Percentiles rank a stretch among this genome's conserved stretches.
Evolutionary conservation across 2,888 invertebrate species (phyloP).

Genomic region (Lymantria dispar): DNA sequence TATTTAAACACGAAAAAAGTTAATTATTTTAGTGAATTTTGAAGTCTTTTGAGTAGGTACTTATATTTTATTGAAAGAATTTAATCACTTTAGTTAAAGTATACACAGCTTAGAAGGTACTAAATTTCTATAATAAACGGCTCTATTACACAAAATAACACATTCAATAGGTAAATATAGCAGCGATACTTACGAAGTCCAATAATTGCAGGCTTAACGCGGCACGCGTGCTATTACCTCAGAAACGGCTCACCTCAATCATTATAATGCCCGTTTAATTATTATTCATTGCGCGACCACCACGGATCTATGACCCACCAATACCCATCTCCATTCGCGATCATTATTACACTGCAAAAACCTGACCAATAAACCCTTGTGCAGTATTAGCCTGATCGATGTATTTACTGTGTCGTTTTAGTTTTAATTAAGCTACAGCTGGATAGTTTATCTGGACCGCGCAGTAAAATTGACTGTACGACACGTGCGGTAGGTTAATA

Average conservation of each 20-base stretch:
- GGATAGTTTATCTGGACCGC: constrained; percentile 58
- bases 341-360: constrained; percentile 45
- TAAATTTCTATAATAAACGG: constrained; percentile 24
- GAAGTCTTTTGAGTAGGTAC: too few species aligned
- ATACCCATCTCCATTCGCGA: constrained; percentile 45
- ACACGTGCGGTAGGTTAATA: constrained; percentile 63
- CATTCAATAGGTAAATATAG: constrained; percentile 49
- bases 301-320: constrained; percentile 38
- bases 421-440: constrained; percentile 73
- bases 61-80: neutral
- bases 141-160: constrained; percentile 43
- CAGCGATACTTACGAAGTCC: constrained; percentile 58
- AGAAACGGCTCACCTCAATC: constrained; percentile 57
- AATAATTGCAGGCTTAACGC: constrained; percentile 63
- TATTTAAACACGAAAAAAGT: too few species aligned
- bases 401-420: constrained; percentile 69
- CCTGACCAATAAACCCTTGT: constrained; percentile 45
- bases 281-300: constrained; percentile 55
- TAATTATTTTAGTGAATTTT: too few species aligned
- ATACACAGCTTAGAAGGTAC: constrained; percentile 11
- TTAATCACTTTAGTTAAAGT: constrained; percentile 12
- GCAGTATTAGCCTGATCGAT: constrained; percentile 58
- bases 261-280: constrained; percentile 64
- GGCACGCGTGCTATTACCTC: constrained; percentile 58
- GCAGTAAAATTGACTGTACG: constrained; percentile 62